These are phyloP conservation scores for Ips typographus DNA, from an alignment of 1,140 invertebrate genomes.

Conservation along the genomic window DNA sequence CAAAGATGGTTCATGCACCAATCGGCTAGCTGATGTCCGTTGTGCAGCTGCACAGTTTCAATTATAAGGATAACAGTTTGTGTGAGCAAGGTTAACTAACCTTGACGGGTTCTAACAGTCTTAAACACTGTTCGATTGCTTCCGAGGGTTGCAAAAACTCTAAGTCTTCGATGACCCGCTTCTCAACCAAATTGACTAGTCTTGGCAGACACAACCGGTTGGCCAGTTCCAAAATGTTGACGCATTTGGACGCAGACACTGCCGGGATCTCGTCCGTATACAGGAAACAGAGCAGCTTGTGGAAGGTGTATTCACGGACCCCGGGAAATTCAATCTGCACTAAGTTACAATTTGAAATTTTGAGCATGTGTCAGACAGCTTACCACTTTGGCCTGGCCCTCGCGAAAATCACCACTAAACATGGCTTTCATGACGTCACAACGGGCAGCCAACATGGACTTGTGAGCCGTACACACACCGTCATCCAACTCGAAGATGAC, in stretches of 20 bases:
- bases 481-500: conserved; percentile 91
- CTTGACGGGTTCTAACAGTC: conserved; percentile 87
- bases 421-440: conserved; percentile 96
- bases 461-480: conserved; percentile 82
- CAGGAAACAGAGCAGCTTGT: conserved; percentile 84
- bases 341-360: neutral
- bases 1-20: conserved; percentile 92
- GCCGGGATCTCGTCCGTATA: conserved; percentile 88
- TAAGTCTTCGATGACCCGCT: conserved; percentile 80
- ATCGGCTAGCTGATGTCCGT: conserved; percentile 86
- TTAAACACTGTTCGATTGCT: conserved; percentile 85
- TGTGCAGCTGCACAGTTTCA: conserved; percentile 67
- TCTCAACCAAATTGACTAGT: conserved; percentile 82
- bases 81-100: conserved; percentile 55
- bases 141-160: conserved; percentile 71
- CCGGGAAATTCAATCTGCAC: conserved; percentile 87
- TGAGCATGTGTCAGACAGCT: neutral
- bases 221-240: conserved; percentile 85
- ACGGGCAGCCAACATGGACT: conserved; percentile 82
- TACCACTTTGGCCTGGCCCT: conserved; percentile 89
- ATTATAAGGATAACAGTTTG: neutral
- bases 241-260: conserved; percentile 73
- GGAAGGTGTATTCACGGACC: conserved; percentile 87
- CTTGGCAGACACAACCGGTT: conserved; percentile 88
- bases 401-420: conserved; percentile 91